A percentile compares a stretch with the other conserved stretches of the same genome.
phyloP scores from a whole-genome alignment of 2,113 vertebrate species.

The Cyprinodon variegatus region DNA sequence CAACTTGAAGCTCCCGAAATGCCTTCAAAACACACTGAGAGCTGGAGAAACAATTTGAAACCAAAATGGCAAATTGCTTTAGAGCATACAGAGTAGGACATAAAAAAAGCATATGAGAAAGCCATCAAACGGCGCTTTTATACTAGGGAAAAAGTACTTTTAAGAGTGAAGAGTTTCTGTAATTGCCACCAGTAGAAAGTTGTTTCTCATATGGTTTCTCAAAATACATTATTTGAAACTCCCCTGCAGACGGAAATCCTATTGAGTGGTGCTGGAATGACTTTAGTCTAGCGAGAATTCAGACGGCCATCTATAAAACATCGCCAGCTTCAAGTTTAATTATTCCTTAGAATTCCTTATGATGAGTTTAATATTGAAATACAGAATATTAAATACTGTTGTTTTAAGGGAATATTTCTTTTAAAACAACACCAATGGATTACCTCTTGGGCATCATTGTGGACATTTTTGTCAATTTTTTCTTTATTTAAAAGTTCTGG shows the following conservation, averaged over 20 bases:
- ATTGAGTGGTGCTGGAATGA: neutral
- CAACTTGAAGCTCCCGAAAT: constrained; percentile 5
- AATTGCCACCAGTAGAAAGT: neutral
- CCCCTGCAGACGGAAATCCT: constrained; percentile 4
- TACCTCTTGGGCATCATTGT: too few relatives aligned
- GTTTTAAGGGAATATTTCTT: neutral
- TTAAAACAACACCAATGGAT: too few relatives aligned
- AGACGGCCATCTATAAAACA: neutral
- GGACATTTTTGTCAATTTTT: too few relatives aligned
- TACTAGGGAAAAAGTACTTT: neutral
- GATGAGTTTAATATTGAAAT: neutral
- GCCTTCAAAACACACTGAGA: constrained; percentile 16
- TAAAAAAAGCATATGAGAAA: neutral
- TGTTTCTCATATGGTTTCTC: constrained; percentile 5
- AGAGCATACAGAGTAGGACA: constrained; percentile 3
- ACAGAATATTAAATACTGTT: neutral
- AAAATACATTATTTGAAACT: neutral
- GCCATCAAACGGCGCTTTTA: constrained; percentile 1
- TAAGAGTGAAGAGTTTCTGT: neutral
- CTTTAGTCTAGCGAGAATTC: neutral
- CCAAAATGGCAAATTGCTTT: neutral
- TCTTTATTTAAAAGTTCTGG: too few relatives aligned
- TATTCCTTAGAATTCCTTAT: neutral
- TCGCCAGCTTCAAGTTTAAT: neutral
- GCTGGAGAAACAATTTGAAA: constrained; percentile 10